Evolutionary conservation across 2,888 invertebrate genomes (phyloP).

Genomic region (Gasteruption jaculator): DNA sequence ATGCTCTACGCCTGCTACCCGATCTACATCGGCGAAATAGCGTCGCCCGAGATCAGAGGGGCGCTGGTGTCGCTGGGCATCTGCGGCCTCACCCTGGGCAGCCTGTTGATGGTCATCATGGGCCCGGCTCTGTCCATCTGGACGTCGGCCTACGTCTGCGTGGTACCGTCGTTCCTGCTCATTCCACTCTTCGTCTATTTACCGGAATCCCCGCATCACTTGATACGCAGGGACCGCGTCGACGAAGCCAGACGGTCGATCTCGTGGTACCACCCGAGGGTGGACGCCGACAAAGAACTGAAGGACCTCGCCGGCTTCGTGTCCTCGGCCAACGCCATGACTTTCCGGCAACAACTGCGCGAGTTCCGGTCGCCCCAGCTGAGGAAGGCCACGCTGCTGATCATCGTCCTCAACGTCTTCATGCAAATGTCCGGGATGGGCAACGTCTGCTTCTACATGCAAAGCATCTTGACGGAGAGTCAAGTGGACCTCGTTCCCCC

Average conservation of each 20-base stretch:
- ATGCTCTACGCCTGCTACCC: conserved; percentile 34
- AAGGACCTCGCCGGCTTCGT: conserved; percentile 27
- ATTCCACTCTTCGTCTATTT: conserved; percentile 31
- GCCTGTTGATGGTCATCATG: conserved; percentile 35
- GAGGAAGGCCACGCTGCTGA: conserved; percentile 25
- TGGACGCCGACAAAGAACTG: conserved; percentile 27
- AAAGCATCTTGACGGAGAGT: conserved; percentile 32
- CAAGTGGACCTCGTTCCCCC: conserved; percentile 27
- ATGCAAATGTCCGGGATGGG: conserved; percentile 35
- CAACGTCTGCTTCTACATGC: conserved; percentile 32
- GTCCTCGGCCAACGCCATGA: conserved; percentile 10
- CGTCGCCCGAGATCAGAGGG: conserved; percentile 33
- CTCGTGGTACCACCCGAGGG: conserved; percentile 30
- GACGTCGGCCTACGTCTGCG: conserved; percentile 33
- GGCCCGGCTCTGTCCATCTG: conserved; percentile 35
- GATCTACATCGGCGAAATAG: conserved; percentile 37
- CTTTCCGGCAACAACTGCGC: conserved; percentile 15
- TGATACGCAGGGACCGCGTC: conserved; percentile 20
- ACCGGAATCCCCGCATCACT: conserved; percentile 40
- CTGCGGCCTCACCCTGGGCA: conserved; percentile 37
- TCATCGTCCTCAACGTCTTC: conserved; percentile 29
- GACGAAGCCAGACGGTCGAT: conserved; percentile 30
- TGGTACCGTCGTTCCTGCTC: conserved; percentile 30
- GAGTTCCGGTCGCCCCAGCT: conserved; percentile 22
- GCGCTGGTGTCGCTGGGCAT: conserved; percentile 32